Conservation (phyloP, 2,797 vertebrate species). For the Avahi laniger region DNA sequence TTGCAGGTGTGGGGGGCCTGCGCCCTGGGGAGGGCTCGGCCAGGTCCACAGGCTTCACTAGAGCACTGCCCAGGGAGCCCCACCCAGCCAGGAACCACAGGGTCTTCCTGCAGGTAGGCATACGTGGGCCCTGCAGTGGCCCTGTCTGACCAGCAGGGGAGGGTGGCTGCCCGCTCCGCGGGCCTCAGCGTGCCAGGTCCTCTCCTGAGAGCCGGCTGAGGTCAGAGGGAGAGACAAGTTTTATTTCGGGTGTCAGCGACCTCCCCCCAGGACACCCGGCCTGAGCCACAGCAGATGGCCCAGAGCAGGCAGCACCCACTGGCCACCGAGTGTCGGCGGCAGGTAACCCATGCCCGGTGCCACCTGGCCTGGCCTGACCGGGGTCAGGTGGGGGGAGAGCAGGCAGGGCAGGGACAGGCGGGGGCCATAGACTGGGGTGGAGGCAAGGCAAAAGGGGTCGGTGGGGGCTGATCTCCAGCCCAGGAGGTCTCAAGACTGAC, state of each 20-base stretch:
- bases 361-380: not conserved
- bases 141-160: slow-evolving; percentile 69
- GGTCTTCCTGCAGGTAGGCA: not conserved
- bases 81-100: not conserved
- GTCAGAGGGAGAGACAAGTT: slow-evolving; percentile 73
- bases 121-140: slow-evolving; percentile 24
- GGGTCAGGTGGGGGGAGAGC: not conserved
- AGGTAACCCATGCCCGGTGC: slow-evolving; percentile 45
- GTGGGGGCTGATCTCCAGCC: not conserved
- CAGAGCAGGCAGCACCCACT: slow-evolving; percentile 84
- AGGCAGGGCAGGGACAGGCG: not conserved
- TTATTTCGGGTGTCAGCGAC: slow-evolving; percentile 91
- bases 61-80: too few species aligned
- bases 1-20: not conserved
- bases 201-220: not conserved
- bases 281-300: slow-evolving; percentile 72
- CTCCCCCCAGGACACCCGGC: slow-evolving; percentile 2
- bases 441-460: fast-evolving
- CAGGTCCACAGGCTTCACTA: not conserved
- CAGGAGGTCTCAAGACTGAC: not conserved
- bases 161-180: not conserved
- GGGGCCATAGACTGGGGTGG: not conserved
- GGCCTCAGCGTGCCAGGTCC: not conserved
- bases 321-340: slow-evolving; percentile 83
- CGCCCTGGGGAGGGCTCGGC: not conserved